Evolutionary conservation across 2,113 vertebrate genomes (phyloP).

Genomic region (Rhea americana): DNA sequence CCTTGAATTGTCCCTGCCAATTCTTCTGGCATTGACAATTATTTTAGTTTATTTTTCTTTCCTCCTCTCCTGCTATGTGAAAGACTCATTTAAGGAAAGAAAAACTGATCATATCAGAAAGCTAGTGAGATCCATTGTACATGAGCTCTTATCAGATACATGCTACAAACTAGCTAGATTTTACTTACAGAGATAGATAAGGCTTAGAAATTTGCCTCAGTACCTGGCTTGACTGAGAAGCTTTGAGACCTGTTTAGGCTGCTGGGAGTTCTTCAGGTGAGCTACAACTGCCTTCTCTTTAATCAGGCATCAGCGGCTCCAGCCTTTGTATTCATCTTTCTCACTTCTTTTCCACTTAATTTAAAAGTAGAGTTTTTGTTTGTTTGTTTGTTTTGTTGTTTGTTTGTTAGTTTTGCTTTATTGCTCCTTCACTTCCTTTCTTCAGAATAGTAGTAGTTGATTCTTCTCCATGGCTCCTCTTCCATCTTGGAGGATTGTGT

Average conservation of each 20-base stretch:
- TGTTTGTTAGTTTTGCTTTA: background rate
- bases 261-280: background rate
- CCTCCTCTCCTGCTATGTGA: background rate
- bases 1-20: constrained; percentile 44
- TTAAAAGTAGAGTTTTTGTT: background rate
- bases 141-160: background rate
- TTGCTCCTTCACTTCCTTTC: background rate
- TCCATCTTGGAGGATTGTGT: background rate
- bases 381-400: background rate
- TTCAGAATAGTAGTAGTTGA: background rate
- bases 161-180: background rate
- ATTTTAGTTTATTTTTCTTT: background rate
- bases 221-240: background rate
- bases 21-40: background rate
- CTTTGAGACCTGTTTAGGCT: background rate
- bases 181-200: background rate
- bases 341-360: background rate
- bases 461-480: background rate
- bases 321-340: background rate
- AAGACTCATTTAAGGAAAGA: background rate
- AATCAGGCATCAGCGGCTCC: background rate
- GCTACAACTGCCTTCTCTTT: background rate
- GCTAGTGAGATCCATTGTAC: background rate
- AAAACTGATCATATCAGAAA: background rate
- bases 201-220: constrained; percentile 3